Evolutionary conservation across 2,797 vertebrate genomes (phyloP).

Genomic region (Carduelis carduelis): DNA sequence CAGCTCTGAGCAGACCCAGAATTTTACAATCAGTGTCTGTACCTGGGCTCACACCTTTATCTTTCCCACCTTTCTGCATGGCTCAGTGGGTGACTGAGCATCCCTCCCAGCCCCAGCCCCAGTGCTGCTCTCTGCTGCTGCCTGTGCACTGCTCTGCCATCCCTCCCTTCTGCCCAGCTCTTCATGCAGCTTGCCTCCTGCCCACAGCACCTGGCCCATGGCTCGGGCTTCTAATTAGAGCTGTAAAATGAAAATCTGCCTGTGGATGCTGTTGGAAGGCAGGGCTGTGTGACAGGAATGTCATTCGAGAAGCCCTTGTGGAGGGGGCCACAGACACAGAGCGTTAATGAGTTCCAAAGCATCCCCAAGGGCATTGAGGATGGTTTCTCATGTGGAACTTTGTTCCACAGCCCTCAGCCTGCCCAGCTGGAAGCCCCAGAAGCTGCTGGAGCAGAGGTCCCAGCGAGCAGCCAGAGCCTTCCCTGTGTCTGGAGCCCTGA

Average conservation of each 20-base stretch:
- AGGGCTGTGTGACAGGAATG: rapidly evolving
- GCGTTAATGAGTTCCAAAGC: neutral
- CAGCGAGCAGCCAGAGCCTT: neutral
- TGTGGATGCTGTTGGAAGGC: neutral
- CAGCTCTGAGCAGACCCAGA: neutral
- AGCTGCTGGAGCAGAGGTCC: neutral
- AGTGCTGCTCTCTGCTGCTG: neutral
- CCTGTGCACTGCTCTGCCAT: neutral
- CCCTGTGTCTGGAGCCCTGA: neutral
- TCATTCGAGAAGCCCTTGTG: neutral
- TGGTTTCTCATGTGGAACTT: neutral
- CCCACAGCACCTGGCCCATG: neutral
- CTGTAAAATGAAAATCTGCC: neutral
- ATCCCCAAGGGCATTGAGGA: rapidly evolving
- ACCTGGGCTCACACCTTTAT: neutral
- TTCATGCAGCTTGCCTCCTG: neutral
- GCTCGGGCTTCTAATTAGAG: neutral
- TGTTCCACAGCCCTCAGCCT: neutral
- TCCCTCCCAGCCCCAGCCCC: neutral
- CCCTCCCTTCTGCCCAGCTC: neutral
- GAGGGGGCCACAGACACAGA: rapidly evolving
- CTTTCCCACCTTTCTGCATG: neutral
- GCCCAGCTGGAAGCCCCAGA: neutral
- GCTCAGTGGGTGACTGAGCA: neutral
- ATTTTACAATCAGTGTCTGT: neutral